Base-by-base conservation (phyloP, 2,888 invertebrate species). In the Drosophila fungiperda region DNA sequence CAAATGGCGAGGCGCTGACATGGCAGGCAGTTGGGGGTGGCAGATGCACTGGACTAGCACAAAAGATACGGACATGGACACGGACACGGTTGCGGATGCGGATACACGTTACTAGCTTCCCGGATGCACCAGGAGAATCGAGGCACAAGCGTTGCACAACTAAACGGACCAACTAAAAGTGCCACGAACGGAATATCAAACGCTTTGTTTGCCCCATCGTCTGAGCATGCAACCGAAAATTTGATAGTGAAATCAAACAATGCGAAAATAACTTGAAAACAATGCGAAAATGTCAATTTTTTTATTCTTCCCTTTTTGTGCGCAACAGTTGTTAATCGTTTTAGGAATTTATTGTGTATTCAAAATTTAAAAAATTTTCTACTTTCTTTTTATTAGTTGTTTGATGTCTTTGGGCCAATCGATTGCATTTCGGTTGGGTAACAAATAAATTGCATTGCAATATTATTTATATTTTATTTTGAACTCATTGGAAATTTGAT, bases 181-280 rank as follows among this genome's bases (percentile, higher is more conserved):
- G 61, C 53, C 36, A 7, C 26, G 40, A 73, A 65, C 50, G 38
- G 53, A 71, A 38, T 54, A 40, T 12, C 36, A 26, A 17, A 40
- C 53, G 49, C 64, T 58, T 63, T 68, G 61, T 68, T 68, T 70
- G 68, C 53, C 61, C n/a, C 54, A 73, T 70, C 72, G 89, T 83
- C 87, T 76, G 81, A 69, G 83, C 74, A 82, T 78, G 84, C 81
- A 81, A 66, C 65, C 62, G 67, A 58, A 83, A 76, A 81, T 82
- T 81, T 79, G 77, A 85, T 85, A 86, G 88, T 88, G 88, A 87
- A 89, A 88, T 89, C 83, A 87, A 87, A 87, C 83, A 87, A 89
- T 78, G 79, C 71, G 86, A 86, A 87, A 88, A 87, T 89, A 88
- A 90, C 81, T 89, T 78, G 70, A 68, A 81, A 87, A 87, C 86